Base-by-base conservation (phyloP, 2,888 invertebrate species). In the Suillia variegata region DNA sequence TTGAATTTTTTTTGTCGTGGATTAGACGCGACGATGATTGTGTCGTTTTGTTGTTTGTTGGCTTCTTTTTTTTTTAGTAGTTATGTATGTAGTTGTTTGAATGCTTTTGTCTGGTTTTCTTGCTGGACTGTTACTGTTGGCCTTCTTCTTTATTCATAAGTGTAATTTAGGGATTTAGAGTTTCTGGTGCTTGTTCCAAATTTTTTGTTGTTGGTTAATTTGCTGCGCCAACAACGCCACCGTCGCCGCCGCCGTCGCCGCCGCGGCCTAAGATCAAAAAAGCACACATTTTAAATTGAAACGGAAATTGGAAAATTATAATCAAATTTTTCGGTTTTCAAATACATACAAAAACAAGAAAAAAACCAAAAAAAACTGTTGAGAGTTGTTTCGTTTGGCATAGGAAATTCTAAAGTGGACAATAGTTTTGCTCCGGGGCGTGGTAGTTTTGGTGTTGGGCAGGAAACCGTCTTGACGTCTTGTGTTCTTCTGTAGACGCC, bases 11-110 rank as follows among this genome's bases (percentile, higher is more conserved):
- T 21, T 59, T 70, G 70, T 70, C 73, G 73, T 68, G 69, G 70
- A 76, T 76, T 71, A 73, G 71, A 74, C 66, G 73, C 68, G 74
- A 70, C 71, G 74, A 76, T 76, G 74, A 74, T 76, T 73, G 70
- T 74, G 76, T 72, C 70, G 72, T 76, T 74, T 76, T 73, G 69
- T 72, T 73, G 68, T 69, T 69, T 38, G 15, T 4, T 10, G 38
- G 6, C n/a, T 38, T 38, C 4, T 38, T 38, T 38, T 38, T n/a
- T 26, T 26, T 26, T 38, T 12, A 12, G 31, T 12, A 5, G 31
- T 12, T 5, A 12, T 12, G 31, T 12, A 31, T 5, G 31, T 12
- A 31, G 6, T 31, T 12, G 31, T 12, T 5, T n/a, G n/a, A n/a
- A n/a, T n/a, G n/a, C n/a, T n/a, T n/a, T n/a, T n/a, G n/a, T n/a